A percentile compares a stretch with the other conserved stretches of the same genome.
These are phyloP conservation scores for Macropis europaea DNA, from an alignment of 2,888 invertebrate genomes.

Conservation along the genomic window DNA sequence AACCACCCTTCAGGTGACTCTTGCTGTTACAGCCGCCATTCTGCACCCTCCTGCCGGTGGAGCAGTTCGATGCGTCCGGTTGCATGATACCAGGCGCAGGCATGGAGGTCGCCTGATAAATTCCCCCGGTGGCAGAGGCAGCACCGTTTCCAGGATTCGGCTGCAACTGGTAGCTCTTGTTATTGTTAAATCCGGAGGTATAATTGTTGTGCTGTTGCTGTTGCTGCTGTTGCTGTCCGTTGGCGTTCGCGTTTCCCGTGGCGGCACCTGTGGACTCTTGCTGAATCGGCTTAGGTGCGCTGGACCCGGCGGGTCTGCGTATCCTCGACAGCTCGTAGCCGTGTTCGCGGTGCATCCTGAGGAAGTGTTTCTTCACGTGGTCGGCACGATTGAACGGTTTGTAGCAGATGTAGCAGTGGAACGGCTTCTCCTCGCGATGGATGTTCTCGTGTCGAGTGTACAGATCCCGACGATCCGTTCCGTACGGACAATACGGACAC, in stretches of 20 bases:
- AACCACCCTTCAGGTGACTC: conserved; percentile 73
- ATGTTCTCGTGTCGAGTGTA: conserved; percentile 96
- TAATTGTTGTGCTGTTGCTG: conserved; percentile 63
- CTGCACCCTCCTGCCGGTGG: conserved; percentile 68
- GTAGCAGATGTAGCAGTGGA: conserved; percentile 95
- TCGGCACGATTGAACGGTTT: conserved; percentile 97
- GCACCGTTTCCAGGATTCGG: conserved; percentile 56
- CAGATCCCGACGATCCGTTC: conserved; percentile 93
- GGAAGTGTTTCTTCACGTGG: conserved; percentile 96
- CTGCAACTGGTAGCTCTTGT: conserved; percentile 71
- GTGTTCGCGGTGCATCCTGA: conserved; percentile 94
- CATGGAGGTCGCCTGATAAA: conserved; percentile 71
- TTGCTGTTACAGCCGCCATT: conserved; percentile 77
- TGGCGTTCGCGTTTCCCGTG: conserved; percentile 54
- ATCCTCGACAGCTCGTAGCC: conserved; percentile 93
- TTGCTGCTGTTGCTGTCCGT: conserved; percentile 43
- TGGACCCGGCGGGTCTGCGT: conserved; percentile 81
- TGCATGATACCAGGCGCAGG: conserved; percentile 68
- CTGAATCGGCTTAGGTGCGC: conserved; percentile 61
- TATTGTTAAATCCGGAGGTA: conserved; percentile 67
- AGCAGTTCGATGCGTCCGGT: conserved; percentile 64
- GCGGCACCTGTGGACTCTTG: conserved; percentile 52
- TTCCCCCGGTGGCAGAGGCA: conserved; percentile 42
- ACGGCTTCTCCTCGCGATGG: conserved; percentile 95
- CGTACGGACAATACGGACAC: conserved; percentile 93